phyloP scores from a whole-genome alignment of 2,888 invertebrate species.

The Morpho helenor region DNA sequence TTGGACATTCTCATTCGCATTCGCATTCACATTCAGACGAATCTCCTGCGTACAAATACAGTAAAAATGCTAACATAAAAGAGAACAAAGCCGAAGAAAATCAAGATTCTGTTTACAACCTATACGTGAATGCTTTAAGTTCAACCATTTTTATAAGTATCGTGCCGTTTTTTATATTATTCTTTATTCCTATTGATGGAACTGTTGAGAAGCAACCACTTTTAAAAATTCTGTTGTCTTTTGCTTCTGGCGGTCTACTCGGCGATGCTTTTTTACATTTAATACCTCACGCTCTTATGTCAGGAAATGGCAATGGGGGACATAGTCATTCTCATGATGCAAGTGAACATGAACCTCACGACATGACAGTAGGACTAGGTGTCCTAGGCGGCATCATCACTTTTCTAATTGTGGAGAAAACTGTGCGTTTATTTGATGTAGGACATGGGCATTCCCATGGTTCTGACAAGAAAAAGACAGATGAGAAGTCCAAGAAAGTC shows the following conservation, averaged over 20 bases:
- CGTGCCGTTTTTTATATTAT: conserved; percentile 95
- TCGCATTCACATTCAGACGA: conserved; percentile 78
- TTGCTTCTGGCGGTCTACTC: conserved; percentile 96
- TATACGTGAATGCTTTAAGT: conserved; percentile 90
- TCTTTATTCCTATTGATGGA: conserved; percentile 95
- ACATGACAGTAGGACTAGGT: conserved; percentile 95
- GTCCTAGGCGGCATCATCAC: conserved; percentile 95
- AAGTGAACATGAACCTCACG: conserved; percentile 79
- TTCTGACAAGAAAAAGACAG: conserved; percentile 59
- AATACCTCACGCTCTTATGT: conserved; percentile 94
- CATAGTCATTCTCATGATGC: conserved; percentile 74
- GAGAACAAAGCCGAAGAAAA: conserved; percentile 60
- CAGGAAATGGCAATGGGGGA: conserved; percentile 58
- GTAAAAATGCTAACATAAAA: conserved; percentile 81
- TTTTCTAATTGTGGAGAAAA: conserved; percentile 96
- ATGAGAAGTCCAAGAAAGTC: conserved; percentile 59
- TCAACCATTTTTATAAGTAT: conserved; percentile 97
- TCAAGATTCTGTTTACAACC: conserved; percentile 53
- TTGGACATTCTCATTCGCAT: conserved; percentile 65
- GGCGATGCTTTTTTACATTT: conserved; percentile 99
- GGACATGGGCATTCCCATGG: conserved; percentile 88
- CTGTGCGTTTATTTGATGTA: conserved; percentile 91
- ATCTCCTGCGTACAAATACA: conserved; percentile 90
- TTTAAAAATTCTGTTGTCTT: conserved; percentile 93
- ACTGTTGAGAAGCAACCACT: conserved; percentile 90